These are phyloP conservation scores for Motacilla alba DNA, from an alignment of 2,113 vertebrate genomes.

Conservation along the genomic window DNA sequence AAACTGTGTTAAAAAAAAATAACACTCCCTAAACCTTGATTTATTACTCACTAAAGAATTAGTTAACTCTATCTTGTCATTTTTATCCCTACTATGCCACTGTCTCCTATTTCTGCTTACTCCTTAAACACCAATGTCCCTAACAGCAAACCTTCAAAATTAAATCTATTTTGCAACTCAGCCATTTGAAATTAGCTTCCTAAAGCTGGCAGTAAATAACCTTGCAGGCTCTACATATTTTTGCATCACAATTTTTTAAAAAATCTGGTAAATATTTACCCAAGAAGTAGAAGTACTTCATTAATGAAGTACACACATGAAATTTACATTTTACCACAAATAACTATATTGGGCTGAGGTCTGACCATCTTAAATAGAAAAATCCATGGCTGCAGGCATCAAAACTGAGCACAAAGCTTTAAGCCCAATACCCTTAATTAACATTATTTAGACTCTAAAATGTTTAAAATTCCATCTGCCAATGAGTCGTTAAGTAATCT, in stretches of 20 bases:
- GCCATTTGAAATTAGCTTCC: neutral
- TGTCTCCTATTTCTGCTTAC: neutral
- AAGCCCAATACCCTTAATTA: neutral
- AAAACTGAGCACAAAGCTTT: neutral
- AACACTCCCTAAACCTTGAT: neutral
- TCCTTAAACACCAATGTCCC: neutral
- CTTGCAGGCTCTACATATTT: neutral
- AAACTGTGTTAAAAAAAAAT: neutral
- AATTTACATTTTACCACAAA: neutral
- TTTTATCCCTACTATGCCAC: neutral
- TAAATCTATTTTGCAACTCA: neutral
- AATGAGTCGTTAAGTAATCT: neutral
- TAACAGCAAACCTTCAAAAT: neutral
- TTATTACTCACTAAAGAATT: neutral
- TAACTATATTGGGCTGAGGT: neutral
- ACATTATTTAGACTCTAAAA: neutral
- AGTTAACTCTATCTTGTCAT: neutral
- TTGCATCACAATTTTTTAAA: neutral
- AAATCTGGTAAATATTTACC: neutral
- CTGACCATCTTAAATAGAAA: neutral
- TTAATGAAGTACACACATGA: neutral
- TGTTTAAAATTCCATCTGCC: neutral
- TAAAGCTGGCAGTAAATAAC: neutral
- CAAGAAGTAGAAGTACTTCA: neutral
- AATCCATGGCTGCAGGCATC: neutral